Conservation (phyloP, 2,113 vertebrate species). For the Tenebrosternarchus preto region DNA sequence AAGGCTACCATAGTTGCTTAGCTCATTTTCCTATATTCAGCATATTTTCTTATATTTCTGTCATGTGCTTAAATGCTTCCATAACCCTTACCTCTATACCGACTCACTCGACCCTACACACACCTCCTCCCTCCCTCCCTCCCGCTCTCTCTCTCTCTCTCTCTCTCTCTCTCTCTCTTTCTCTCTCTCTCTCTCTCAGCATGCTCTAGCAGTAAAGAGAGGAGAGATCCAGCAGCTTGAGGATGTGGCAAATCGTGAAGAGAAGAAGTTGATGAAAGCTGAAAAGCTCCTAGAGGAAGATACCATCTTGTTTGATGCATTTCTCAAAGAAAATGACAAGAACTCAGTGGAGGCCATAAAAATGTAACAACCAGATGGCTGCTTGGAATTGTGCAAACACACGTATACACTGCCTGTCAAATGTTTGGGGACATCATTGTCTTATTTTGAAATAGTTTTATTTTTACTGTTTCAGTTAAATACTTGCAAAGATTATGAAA, state of each 20-base stretch:
- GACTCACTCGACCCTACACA: too few relatives aligned
- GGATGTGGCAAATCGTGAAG: conserved; percentile 67
- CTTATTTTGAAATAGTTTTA: too few relatives aligned
- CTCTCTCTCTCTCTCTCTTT: background rate
- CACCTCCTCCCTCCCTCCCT: background rate
- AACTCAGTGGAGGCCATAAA: conserved; percentile 79
- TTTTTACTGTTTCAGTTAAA: too few relatives aligned
- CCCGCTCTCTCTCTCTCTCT: conserved; percentile 39
- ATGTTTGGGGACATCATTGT: too few relatives aligned
- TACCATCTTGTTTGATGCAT: conserved; percentile 76
- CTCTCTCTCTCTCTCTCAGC: conserved; percentile 66
- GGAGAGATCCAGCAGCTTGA: conserved; percentile 82
- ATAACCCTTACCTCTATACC: background rate
- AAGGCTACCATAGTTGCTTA: background rate
- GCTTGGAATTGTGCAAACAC: conserved; percentile 5
- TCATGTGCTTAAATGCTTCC: background rate
- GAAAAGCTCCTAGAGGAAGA: conserved; percentile 78
- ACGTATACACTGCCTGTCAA: background rate
- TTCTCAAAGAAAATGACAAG: conserved; percentile 83
- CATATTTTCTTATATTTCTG: background rate
- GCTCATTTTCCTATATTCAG: background rate
- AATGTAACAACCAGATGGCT: conserved; percentile 67
- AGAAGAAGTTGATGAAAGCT: conserved; percentile 74
- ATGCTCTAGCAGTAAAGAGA: conserved; percentile 77
- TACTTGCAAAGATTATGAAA: too few relatives aligned